Evolutionary conservation across 2,888 invertebrate genomes (phyloP).

Genomic region (Bimastos eiseni): DNA sequence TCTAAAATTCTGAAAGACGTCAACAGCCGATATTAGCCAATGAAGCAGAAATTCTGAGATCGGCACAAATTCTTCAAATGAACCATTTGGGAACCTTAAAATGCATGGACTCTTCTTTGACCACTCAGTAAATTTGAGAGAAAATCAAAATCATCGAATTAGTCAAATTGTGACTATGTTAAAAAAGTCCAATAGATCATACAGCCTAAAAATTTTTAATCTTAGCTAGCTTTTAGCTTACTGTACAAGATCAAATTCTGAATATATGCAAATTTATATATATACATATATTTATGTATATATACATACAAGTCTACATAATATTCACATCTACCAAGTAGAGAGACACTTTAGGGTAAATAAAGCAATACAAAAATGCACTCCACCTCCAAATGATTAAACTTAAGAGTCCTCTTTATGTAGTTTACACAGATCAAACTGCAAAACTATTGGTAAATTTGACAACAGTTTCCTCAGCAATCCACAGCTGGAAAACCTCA

Average conservation of each 20-base stretch:
- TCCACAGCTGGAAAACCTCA: not conserved
- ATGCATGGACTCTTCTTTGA: not conserved
- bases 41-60: conserved; percentile 4
- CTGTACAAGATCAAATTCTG: not conserved
- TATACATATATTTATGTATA: not conserved
- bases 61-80: not conserved
- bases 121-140: not conserved
- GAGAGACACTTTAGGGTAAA: not conserved
- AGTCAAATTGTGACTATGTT: not conserved
- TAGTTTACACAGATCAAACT: not conserved
- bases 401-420: not conserved
- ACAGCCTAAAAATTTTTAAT: not conserved
- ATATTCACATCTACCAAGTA: not conserved
- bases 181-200: not conserved
- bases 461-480: not conserved
- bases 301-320: not conserved
- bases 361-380: not conserved
- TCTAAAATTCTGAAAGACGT: conserved; percentile 1
- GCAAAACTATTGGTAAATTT: not conserved
- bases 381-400: not conserved
- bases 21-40: not conserved
- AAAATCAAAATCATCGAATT: not conserved
- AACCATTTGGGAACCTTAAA: too few species aligned
- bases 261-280: not conserved
- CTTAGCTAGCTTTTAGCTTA: not conserved